These are phyloP conservation scores for Vollenhovia emeryi DNA, from an alignment of 1,140 invertebrate species.

Conservation along the genomic window DNA sequence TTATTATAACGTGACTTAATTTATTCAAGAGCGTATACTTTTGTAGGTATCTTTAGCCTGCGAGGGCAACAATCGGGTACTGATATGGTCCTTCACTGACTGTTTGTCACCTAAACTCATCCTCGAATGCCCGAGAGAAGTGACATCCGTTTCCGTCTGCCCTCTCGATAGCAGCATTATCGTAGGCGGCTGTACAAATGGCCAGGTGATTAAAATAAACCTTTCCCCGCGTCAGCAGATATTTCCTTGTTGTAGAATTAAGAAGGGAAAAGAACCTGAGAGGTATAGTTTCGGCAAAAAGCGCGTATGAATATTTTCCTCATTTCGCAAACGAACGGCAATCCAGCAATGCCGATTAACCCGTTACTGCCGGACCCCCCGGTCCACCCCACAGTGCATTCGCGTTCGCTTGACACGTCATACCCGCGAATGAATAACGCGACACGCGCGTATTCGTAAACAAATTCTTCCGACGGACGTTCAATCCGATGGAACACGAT, in stretches of 20 bases:
- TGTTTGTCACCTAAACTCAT: constrained; percentile 89
- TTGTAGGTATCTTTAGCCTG: constrained; percentile 84
- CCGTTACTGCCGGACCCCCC: neutral
- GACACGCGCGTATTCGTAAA: constrained; percentile 22
- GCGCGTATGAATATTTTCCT: neutral
- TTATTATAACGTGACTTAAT: neutral
- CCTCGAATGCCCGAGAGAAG: constrained; percentile 88
- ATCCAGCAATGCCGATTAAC: neutral
- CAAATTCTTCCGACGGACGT: neutral
- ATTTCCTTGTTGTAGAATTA: neutral
- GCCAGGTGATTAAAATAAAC: constrained; percentile 82
- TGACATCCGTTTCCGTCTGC: constrained; percentile 88
- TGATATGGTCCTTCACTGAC: constrained; percentile 91
- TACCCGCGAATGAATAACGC: constrained; percentile 24
- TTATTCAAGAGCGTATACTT: neutral
- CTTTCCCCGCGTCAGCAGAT: neutral
- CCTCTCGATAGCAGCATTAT: constrained; percentile 89
- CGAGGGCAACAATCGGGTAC: constrained; percentile 87
- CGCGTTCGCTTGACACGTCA: constrained; percentile 5
- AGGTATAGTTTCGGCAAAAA: neutral
- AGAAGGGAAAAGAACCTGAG: neutral
- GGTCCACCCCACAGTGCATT: neutral
- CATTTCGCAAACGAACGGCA: neutral
- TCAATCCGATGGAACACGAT: constrained; percentile 8
- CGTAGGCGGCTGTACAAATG: constrained; percentile 90